These are phyloP conservation scores for Stictonetta naevosa DNA, from an alignment of 2,113 vertebrate genomes.

Conservation along the genomic window DNA sequence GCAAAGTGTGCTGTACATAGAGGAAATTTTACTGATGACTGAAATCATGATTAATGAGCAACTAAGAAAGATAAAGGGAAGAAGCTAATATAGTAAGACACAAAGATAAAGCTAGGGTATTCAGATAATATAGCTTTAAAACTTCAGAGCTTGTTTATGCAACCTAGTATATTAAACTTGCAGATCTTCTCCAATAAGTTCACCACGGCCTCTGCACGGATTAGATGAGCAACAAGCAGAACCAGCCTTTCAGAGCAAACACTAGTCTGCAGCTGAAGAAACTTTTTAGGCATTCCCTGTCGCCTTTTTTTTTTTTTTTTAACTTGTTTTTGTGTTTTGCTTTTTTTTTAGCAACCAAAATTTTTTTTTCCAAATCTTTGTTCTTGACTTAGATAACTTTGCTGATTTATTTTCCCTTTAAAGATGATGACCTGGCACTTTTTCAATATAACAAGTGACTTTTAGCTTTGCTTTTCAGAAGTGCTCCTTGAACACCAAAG, in stretches of 20 bases:
- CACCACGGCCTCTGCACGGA: background rate
- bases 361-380: background rate
- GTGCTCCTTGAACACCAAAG: background rate
- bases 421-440: background rate
- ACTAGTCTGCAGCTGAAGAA: background rate
- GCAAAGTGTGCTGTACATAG: background rate
- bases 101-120: background rate
- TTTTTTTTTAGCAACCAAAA: background rate
- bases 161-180: background rate
- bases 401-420: background rate
- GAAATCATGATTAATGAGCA: background rate
- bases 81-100: background rate
- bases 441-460: background rate
- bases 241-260: background rate
- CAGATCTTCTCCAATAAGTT: background rate
- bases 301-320: background rate
- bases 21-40: background rate
- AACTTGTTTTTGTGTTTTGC: background rate
- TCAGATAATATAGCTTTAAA: background rate
- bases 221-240: background rate
- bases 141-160: background rate
- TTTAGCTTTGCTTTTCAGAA: background rate
- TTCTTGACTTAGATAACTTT: background rate
- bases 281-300: background rate
- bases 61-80: background rate